Evolutionary conservation across 2,888 invertebrate species (phyloP).

Genomic region (Pseudeuparius sepicola): DNA sequence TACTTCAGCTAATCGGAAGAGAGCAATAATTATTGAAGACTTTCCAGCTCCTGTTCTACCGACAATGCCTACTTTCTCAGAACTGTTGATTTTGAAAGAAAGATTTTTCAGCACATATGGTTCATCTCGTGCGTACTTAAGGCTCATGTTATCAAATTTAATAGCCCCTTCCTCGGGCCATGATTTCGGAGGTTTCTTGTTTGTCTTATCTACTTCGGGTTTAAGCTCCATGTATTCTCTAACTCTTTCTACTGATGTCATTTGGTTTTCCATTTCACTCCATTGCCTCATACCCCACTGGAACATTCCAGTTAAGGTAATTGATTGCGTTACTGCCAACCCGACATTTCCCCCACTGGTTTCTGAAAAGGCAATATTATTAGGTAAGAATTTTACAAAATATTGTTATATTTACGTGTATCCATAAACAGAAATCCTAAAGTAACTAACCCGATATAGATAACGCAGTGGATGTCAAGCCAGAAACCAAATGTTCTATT

Average conservation of each 20-base stretch:
- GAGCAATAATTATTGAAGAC: conserved; percentile 61
- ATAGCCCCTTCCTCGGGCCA: conserved; percentile 67
- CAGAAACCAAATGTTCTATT: conserved; percentile 61
- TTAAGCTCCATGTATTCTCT: conserved; percentile 68
- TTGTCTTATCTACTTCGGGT: conserved; percentile 39
- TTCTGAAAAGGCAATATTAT: conserved; percentile 24
- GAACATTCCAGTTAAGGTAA: conserved; percentile 47
- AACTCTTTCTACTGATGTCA: conserved; percentile 85
- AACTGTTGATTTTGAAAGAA: conserved; percentile 44
- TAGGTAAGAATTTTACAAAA: background rate
- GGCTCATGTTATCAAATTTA: conserved; percentile 53
- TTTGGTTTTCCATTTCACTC: conserved; percentile 52
- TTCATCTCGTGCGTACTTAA: conserved; percentile 61
- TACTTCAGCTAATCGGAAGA: conserved; percentile 69
- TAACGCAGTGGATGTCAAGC: conserved; percentile 55
- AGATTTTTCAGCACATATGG: conserved; percentile 65
- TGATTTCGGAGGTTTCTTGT: conserved; percentile 25
- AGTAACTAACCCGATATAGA: conserved; percentile 55
- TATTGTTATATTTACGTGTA: conserved; percentile 35
- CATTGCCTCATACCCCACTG: conserved; percentile 73
- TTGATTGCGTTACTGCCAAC: conserved; percentile 36
- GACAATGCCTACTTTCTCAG: conserved; percentile 65
- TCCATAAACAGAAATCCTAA: conserved; percentile 53
- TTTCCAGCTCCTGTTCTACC: conserved; percentile 80
- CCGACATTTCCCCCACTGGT: conserved; percentile 36